These are phyloP conservation scores for Empidonax alnorum DNA, from an alignment of 2,113 vertebrate genomes.

Conservation along the genomic window DNA sequence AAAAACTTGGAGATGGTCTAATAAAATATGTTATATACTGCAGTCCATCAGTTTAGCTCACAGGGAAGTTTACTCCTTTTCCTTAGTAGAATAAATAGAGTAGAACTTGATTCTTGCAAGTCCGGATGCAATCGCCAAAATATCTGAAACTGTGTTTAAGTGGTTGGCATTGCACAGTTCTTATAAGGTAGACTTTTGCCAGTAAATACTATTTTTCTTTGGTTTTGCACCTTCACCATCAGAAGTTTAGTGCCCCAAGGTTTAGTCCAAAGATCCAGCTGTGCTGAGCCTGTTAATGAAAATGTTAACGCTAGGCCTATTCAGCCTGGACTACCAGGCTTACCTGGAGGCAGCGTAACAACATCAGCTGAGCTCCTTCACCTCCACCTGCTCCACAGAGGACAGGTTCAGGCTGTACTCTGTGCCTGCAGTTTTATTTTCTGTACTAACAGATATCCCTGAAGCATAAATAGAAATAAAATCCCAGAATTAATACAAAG, in stretches of 20 bases:
- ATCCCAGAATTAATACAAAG: not conserved
- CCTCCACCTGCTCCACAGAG: not conserved
- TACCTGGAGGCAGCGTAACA: not conserved
- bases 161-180: not conserved
- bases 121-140: not conserved
- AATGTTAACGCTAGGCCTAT: not conserved
- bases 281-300: not conserved
- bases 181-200: not conserved
- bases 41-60: not conserved
- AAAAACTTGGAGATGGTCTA: not conserved
- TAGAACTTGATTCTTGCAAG: not conserved
- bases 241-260: not conserved
- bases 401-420: not conserved
- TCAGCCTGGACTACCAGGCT: not conserved
- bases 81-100: not conserved
- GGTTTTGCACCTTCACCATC: not conserved
- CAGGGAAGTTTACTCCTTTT: not conserved
- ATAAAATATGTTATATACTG: not conserved
- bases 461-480: not conserved
- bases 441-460: not conserved
- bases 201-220: not conserved
- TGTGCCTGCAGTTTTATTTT: not conserved
- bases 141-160: not conserved
- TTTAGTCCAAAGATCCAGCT: not conserved
- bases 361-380: not conserved